These are phyloP conservation scores for Balearica regulorum DNA, from an alignment of 2,797 vertebrate genomes.

Conservation along the genomic window DNA sequence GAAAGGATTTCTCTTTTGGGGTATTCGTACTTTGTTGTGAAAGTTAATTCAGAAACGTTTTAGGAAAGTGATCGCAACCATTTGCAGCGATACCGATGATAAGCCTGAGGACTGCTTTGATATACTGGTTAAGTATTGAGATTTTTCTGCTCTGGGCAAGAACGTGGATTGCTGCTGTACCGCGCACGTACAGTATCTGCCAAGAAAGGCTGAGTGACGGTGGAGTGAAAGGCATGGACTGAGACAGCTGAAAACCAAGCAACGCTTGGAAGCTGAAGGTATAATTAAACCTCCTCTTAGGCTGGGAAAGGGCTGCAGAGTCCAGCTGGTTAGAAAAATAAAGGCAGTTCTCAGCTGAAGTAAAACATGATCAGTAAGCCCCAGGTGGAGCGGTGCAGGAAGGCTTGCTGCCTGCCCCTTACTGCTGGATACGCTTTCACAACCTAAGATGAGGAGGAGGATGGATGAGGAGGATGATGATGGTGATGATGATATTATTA, in stretches of 20 bases:
- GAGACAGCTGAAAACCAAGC: neutral
- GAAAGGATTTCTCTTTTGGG: neutral
- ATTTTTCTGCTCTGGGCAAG: neutral
- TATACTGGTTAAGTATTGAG: neutral
- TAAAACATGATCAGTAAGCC: neutral
- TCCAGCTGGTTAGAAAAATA: neutral
- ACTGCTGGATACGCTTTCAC: neutral
- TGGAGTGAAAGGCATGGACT: neutral
- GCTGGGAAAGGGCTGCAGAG: neutral
- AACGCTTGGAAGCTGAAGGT: neutral
- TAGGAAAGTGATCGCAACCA: neutral
- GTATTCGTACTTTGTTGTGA: neutral
- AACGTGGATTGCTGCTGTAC: neutral
- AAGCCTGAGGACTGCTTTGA: neutral
- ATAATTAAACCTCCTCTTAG: neutral
- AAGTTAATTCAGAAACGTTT: neutral
- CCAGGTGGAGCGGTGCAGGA: neutral
- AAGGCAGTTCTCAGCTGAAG: neutral
- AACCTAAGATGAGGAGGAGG: neutral
- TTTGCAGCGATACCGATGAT: fast-evolving
- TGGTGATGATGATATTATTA: neutral
- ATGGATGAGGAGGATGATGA: too few species aligned
- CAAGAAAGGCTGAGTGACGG: neutral
- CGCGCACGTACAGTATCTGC: neutral
- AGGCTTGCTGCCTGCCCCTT: neutral